Evolutionary conservation across 2,797 vertebrate genomes (phyloP).

Genomic region (Falco concolor): DNA sequence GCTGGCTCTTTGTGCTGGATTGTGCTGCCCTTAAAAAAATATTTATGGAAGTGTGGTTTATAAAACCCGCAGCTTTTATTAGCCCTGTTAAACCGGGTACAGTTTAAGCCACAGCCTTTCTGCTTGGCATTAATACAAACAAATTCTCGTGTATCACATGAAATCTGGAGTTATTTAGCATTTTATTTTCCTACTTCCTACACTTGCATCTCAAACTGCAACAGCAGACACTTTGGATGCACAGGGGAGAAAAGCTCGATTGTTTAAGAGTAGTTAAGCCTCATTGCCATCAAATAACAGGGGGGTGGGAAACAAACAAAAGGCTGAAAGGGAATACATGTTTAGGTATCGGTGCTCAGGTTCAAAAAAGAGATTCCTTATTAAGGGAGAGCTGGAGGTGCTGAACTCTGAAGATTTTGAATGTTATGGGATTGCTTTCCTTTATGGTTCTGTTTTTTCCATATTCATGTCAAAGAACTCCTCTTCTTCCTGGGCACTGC

Average conservation of each 20-base stretch:
- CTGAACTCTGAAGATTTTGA: slow-evolving; percentile 18
- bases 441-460: not conserved
- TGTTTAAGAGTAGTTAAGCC: not conserved
- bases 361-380: slow-evolving; percentile 32
- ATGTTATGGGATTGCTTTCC: not conserved
- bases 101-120: slow-evolving; percentile 15
- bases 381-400: not conserved
- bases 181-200: not conserved
- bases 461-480: not conserved
- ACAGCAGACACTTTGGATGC: not conserved
- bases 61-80: slow-evolving; percentile 4
- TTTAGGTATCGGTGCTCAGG: not conserved
- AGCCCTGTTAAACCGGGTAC: not conserved
- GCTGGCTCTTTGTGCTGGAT: not conserved
- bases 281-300: not conserved
- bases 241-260: not conserved
- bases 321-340: not conserved
- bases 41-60: not conserved
- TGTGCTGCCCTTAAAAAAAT: slow-evolving; percentile 7
- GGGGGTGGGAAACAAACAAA: not conserved
- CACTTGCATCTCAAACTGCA: not conserved
- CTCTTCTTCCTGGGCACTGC: not conserved
- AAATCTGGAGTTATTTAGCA: not conserved
- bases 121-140: slow-evolving; percentile 30
- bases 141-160: not conserved